Evolutionary conservation across 2,113 vertebrate species (phyloP).

Genomic region (Saguinus midas): DNA sequence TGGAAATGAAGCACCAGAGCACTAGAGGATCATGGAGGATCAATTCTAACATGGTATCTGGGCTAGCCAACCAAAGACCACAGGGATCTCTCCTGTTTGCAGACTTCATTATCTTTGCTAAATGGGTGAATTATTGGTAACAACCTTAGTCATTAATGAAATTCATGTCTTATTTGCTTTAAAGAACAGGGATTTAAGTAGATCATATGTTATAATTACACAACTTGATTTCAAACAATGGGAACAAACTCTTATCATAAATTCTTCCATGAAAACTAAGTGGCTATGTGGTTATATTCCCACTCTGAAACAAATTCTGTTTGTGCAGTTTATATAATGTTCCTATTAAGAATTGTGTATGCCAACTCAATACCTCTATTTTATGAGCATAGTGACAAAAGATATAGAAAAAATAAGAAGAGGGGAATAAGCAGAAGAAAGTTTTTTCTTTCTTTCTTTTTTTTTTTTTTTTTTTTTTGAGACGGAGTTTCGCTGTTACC

Average conservation of each 20-base stretch:
- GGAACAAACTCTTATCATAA: background rate
- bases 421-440: too few species aligned
- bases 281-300: background rate
- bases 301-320: background rate
- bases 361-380: background rate
- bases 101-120: background rate
- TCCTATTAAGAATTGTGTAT: background rate
- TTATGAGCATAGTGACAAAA: background rate
- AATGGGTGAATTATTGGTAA: background rate
- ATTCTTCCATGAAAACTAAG: background rate
- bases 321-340: background rate
- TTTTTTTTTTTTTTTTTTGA: too few species aligned
- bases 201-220: background rate
- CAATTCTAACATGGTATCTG: background rate
- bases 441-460: too few species aligned
- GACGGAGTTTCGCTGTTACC: too few species aligned
- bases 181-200: background rate
- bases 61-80: background rate
- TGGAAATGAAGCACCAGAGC: background rate
- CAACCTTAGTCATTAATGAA: background rate
- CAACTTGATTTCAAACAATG: background rate
- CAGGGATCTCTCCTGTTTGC: rapidly evolving
- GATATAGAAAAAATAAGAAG: too few species aligned
- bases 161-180: background rate
- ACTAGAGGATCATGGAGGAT: background rate